These are phyloP conservation scores for Lordiphosa collinella DNA, from an alignment of 1,140 invertebrate species.

Conservation along the genomic window DNA sequence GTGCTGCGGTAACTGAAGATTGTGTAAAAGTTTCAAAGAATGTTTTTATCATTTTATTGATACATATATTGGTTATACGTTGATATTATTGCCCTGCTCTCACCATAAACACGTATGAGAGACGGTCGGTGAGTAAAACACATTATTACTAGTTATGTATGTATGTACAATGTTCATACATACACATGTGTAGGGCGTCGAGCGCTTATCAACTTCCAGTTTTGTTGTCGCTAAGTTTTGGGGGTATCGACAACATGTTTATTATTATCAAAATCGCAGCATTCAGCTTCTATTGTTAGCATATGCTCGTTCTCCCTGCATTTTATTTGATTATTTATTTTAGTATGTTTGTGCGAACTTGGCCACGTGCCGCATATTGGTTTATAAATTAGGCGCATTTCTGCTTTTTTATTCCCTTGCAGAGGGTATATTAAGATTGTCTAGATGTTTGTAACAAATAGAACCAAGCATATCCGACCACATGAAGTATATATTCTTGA, in stretches of 20 bases:
- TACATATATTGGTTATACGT: too few species aligned
- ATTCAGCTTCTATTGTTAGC: conserved; percentile 32
- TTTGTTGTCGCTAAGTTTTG: conserved; percentile 25
- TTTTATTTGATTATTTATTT: conserved; percentile 38
- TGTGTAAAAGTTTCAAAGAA: too few species aligned
- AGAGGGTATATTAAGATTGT: too few species aligned
- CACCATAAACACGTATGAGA: conserved; percentile 10
- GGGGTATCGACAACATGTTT: conserved; percentile 52
- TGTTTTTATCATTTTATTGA: too few species aligned
- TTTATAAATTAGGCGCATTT: conserved; percentile 42
- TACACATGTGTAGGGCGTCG: conserved; percentile 5
- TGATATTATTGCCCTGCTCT: not conserved
- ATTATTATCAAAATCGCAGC: conserved; percentile 35
- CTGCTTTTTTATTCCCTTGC: not conserved
- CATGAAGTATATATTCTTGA: too few species aligned
- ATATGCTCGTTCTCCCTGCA: conserved; percentile 31
- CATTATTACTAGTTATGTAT: conserved; percentile 1
- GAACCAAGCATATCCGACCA: too few species aligned
- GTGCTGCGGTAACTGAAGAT: too few species aligned
- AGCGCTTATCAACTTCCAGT: conserved; percentile 39
- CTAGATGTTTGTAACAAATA: too few species aligned
- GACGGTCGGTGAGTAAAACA: not conserved
- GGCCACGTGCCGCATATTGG: conserved; percentile 45
- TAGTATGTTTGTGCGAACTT: conserved; percentile 34
- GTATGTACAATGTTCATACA: not conserved